A percentile compares a stretch with the other conserved stretches of the same genome.
phyloP scores from a whole-genome alignment of 2,797 vertebrate genomes.

The Cephalopachus bancanus region DNA sequence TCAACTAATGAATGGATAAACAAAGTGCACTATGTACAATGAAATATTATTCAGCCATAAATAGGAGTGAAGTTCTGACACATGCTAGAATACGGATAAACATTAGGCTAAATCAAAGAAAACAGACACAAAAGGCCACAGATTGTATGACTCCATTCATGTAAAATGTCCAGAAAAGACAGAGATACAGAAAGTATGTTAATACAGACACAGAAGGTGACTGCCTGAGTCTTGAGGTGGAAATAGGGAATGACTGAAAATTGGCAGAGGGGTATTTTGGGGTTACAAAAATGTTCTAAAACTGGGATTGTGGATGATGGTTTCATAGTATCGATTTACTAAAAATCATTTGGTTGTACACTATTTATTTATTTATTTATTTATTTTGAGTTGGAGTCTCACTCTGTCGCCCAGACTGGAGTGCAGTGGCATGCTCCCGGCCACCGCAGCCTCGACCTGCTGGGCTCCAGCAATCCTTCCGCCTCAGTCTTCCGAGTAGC shows the following conservation, averaged over 20 bases:
- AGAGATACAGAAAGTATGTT: neutral
- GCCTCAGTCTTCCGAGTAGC: too few species aligned
- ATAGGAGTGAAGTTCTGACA: neutral
- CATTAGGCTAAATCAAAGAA: neutral
- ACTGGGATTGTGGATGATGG: neutral
- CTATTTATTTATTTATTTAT: too few species aligned
- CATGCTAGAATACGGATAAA: neutral
- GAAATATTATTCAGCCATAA: constrained; percentile 6
- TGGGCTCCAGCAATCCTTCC: too few species aligned
- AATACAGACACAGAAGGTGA: neutral
- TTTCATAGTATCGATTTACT: neutral
- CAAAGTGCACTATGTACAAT: neutral
- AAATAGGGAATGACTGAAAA: neutral
- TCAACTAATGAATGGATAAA: neutral
- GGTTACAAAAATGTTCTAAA: neutral
- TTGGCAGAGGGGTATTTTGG: neutral
- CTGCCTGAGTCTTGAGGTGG: neutral
- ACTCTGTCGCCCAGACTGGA: too few species aligned
- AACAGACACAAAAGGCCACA: neutral
- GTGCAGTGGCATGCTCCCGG: too few species aligned
- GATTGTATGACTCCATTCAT: neutral
- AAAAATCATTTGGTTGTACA: constrained; percentile 46
- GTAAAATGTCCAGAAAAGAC: neutral
- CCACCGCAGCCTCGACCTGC: too few species aligned
- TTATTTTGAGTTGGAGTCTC: too few species aligned